Percentiles rank a stretch among this genome's conserved stretches.
phyloP scores from a whole-genome alignment of 2,888 invertebrate species.

The Diarsia dahlii region DNA sequence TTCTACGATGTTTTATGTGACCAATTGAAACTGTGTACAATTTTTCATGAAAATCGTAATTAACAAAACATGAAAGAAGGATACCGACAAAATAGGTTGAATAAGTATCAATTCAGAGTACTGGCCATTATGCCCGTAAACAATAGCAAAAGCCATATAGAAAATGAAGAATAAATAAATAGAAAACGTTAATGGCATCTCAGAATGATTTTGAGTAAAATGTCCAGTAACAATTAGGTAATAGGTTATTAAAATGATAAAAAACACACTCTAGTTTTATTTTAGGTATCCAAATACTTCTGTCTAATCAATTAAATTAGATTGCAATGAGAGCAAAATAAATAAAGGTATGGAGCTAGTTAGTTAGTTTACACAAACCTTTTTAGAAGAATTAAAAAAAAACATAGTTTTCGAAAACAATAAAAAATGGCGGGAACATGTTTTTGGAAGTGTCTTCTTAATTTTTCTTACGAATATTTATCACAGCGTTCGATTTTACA shows the following conservation, averaged over 20 bases:
- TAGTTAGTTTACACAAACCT: neutral
- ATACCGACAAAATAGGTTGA: neutral
- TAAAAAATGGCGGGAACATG: neutral
- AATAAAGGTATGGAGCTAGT: neutral
- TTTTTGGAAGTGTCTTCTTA: neutral
- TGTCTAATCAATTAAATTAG: neutral
- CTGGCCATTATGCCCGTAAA: neutral
- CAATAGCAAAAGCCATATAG: neutral
- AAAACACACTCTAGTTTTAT: neutral
- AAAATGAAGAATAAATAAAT: neutral
- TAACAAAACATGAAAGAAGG: neutral
- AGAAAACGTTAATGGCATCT: neutral
- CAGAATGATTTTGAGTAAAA: neutral
- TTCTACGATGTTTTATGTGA: neutral
- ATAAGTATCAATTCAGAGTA: neutral
- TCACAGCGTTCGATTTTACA: neutral
- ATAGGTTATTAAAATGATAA: neutral
- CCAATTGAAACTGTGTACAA: neutral
- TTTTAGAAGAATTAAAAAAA: neutral
- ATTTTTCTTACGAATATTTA: neutral
- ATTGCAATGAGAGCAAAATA: neutral
- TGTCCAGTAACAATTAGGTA: neutral
- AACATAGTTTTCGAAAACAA: neutral
- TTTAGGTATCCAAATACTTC: neutral
- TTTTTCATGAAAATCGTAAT: neutral